Evolutionary conservation across 2,797 vertebrate genomes (phyloP).

Genomic region (Perdix hodgsoniae): DNA sequence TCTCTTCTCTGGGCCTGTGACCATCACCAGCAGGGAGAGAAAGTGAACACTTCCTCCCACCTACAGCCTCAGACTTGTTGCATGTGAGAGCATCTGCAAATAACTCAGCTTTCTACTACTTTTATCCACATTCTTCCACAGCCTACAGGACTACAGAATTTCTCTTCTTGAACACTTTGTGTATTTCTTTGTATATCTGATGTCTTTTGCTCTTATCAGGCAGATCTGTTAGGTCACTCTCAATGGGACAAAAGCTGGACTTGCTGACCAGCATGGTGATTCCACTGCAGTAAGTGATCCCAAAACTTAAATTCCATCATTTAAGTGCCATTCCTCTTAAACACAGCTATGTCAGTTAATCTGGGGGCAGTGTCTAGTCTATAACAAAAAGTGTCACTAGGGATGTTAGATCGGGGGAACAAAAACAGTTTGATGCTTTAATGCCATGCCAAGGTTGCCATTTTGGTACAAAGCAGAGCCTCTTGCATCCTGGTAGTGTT

Average conservation of each 20-base stretch:
- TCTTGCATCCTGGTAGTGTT: not conserved
- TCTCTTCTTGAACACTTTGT: not conserved
- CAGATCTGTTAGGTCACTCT: not conserved
- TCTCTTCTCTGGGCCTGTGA: conserved; percentile 9
- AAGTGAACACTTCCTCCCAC: conserved; percentile 53
- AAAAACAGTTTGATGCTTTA: not conserved
- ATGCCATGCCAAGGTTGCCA: not conserved
- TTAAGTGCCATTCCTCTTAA: not conserved
- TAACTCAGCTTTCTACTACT: not conserved
- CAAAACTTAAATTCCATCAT: not conserved
- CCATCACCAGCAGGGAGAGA: conserved; percentile 34
- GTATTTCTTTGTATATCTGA: not conserved
- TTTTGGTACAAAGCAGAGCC: conserved; percentile 7
- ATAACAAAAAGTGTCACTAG: not conserved
- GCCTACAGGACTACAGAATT: not conserved
- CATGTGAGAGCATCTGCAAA: not conserved
- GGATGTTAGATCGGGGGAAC: not conserved
- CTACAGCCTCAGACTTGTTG: not conserved
- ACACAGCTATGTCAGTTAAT: not conserved
- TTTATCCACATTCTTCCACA: not conserved
- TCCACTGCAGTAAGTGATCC: not conserved
- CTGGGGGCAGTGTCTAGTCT: not conserved
- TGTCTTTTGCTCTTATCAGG: not conserved
- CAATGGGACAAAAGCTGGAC: not conserved
- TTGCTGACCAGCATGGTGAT: not conserved